Evolutionary conservation across 1,140 invertebrate species (phyloP).

Genomic region (Dendroctonus ponderosae): DNA sequence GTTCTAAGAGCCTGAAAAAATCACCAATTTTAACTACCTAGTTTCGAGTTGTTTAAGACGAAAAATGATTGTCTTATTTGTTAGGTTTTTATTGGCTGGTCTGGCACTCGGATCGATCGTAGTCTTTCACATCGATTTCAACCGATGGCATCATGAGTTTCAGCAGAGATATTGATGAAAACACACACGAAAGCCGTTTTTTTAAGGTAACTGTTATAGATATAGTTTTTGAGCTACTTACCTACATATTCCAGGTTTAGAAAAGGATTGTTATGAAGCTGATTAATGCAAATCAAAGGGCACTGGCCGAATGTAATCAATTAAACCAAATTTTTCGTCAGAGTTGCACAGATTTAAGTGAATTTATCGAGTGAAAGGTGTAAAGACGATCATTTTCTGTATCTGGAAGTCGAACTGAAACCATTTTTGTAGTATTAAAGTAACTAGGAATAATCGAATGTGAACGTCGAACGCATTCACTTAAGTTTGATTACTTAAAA

Average conservation of each 20-base stretch:
- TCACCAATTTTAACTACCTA: too few relatives aligned
- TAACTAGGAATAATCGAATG: too few relatives aligned
- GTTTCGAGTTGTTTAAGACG: not conserved
- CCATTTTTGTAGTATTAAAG: too few relatives aligned
- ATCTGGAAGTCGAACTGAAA: too few relatives aligned
- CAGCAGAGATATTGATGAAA: slow-evolving; percentile 79
- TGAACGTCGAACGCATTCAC: too few relatives aligned
- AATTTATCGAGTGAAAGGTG: not conserved
- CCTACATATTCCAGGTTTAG: not conserved
- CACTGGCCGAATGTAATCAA: too few relatives aligned
- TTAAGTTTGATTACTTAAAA: too few relatives aligned
- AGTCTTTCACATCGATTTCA: slow-evolving; percentile 99
- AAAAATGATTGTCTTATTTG: slow-evolving; percentile 42
- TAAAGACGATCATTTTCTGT: too few relatives aligned
- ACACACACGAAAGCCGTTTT: slow-evolving; percentile 12
- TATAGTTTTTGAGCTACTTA: slow-evolving; percentile 14
- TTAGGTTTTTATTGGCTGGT: slow-evolving; percentile 92
- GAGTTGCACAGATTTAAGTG: not conserved
- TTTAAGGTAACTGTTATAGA: slow-evolving; percentile 5
- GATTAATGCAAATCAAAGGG: too few relatives aligned
- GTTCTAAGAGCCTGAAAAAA: not conserved
- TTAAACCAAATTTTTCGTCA: not conserved
- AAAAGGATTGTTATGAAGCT: not conserved
- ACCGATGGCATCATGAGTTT: slow-evolving; percentile 99
- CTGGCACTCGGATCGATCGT: slow-evolving; percentile 95